Evolutionary conservation across 2,888 invertebrate genomes (phyloP), one percentile per base, ranked within the genome.

Genomic region (Drosophila picticornis): DNA sequence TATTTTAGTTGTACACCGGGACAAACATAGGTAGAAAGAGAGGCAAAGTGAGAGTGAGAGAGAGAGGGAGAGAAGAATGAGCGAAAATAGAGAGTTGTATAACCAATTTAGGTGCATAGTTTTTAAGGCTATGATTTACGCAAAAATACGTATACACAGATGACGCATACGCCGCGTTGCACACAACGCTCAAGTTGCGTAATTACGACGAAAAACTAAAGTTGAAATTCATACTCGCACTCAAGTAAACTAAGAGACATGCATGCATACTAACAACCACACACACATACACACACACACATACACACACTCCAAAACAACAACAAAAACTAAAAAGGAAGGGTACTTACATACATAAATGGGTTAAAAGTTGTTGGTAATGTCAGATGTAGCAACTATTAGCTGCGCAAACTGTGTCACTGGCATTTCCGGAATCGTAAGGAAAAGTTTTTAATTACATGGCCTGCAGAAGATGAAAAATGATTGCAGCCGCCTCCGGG

Each of bases 161-260:
- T 74, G 72, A 63, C 61, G 72, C 61, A 80, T 65, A 73, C 80
- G 76, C 78, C 64, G 79, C 71, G 77, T 75, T 78, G 88, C 84
- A 79, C 76, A 78, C 83, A 76, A 82, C 72, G 81, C 82, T 87
- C 82, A 84, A 84, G 84, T 84, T 80, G 74, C 87, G 78, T 84
- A 82, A 81, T 84, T 84, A 80, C 63, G 75, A 71, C 65, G 29
- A 68, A 62, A 78, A 85, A 84, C 89, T 87, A 84, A 84, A 77
- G 80, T 87, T 87, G 78, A 84, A 86, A 84, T 86, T 88, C 87
- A 88, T 87, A 88, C 89, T 88, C 87, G 89, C 89, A 87, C 87
- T 81, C 79, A 84, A 87, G 81, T 81, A 87, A 88, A 84, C 80
- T 72, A 67, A 74, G 79, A 80, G 81, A 86, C 78, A 88, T 62